Base-by-base conservation (phyloP, 1,140 invertebrate genomes). In the Druon quercuslanigerum region DNA sequence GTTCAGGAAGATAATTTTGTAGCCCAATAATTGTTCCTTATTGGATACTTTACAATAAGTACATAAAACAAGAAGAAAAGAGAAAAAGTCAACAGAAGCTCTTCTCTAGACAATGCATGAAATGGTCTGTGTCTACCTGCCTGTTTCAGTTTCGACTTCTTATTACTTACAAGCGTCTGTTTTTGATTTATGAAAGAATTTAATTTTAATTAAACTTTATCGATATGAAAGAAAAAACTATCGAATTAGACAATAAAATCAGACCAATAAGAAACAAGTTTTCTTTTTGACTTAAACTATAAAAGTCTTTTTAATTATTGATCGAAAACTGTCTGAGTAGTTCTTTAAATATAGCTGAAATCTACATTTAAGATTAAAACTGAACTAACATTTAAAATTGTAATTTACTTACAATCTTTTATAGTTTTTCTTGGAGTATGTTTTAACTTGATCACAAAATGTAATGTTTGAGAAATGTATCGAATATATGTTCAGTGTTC, bases 81-180 rank as follows among this genome's bases (percentile, higher is more conserved):
- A 13, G 25, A 20, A 40, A 25, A n/a, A 40, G 14, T n/a, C 33
- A 40, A 66, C 13, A 66, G 46, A 66, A 46, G 60, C 33, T 40
- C 14, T 66, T 66, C 33, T 40, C 40, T 33, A 46, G 25, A 16
- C 40, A 66, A 66, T 66, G 60, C 25, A 40, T 66, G 60, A 66
- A 25, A 66, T 57, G 25, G 40, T 40, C 20, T 25, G 20, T 25
- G 20, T 66, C 60, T 66, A 11, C 40, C 9, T 46, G 7, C 11
- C 40, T 46, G 40, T 9, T 46, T 46, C 9, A 9, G 25, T 66
- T 14, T 66, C 25, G 60, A 66, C 60, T 66, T 66, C 60, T 66
- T 66, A 66, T 66, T 40, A 66, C n/a, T 2, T 0, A 14, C 7
- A 66, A 66, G 60, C 60, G 40, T 46, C 40, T 66, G 7, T 16